Base-by-base conservation (phyloP, 2,113 vertebrate species). In the Galemys pyrenaicus region DNA sequence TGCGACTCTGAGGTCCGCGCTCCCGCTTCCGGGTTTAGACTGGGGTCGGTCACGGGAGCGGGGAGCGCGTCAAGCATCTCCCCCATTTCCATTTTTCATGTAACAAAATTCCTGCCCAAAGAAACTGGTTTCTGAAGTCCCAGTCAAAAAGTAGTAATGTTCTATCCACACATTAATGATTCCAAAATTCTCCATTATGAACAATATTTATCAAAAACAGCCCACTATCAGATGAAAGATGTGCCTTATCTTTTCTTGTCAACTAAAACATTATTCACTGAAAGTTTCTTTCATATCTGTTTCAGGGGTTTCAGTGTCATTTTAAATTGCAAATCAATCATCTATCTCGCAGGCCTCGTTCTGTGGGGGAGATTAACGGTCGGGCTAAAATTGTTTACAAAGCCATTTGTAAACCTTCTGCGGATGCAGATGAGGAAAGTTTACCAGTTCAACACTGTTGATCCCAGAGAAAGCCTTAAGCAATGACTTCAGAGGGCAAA, bases 271-370 rank as follows among this genome's bases (percentile, higher is more conserved):
- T 99, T 99, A 99, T 98, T 99, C 99, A 99, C 98, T 96, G 98
- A 99, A 99, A 99, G 98, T 99, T 99, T 98, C 98, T 98, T 98
- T 99, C 99, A 99, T 99, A 99, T 99, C 98, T 99, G 98, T 99
- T 99, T 99, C 98, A 96, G 98, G 98, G 98, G 98, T 98, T 99
- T 98, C 98, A 98, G 98, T 99, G 98, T 99, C 98, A 99, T 98
- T 98, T 99, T 98, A 99, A 99, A 99, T 99, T 99, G 99, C 99
- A 99, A 99, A 99, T 99, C 99, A 99, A 99, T 99, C 99, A 99
- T 98, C 98, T 97, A 99, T 99, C 98, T 98, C 96, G 96, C 98
- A 98, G 98, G 98, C 98, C 98, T 98, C 97, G 96, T 99, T 99
- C 98, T 98, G 97, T 97, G 97, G 98, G 94, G 94, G 98, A 99